Conservation (phyloP, 1,140 invertebrate genomes). For the Drosophila dunni region DNA sequence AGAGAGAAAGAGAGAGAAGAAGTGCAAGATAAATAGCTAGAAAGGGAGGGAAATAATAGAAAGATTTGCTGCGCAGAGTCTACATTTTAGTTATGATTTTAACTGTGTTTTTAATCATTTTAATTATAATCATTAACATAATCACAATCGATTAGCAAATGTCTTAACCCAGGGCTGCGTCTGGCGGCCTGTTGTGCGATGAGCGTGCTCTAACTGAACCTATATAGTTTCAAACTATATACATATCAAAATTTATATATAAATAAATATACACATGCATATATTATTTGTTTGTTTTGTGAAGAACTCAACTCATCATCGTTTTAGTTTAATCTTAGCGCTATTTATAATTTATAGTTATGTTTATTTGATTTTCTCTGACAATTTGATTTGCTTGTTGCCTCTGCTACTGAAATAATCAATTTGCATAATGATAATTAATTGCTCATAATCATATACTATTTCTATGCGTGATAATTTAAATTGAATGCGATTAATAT, state of each 20-base stretch:
- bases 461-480: not conserved
- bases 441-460: constrained; percentile 1
- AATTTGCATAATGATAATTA: not conserved
- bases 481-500: not conserved
- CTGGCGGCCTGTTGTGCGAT: constrained; percentile 48
- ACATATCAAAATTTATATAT: constrained; percentile 8
- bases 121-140: constrained; percentile 31
- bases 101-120: constrained; percentile 37
- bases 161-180: constrained; percentile 12
- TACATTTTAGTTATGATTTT: constrained; percentile 53
- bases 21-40: constrained; percentile 4
- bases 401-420: constrained; percentile 11
- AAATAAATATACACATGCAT: constrained; percentile 14
- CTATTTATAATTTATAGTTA: constrained; percentile 62
- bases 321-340: constrained; percentile 63
- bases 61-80: constrained; percentile 75
- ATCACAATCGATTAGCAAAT: constrained; percentile 33
- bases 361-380: constrained; percentile 56
- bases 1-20: constrained; percentile 3
- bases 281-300: constrained; percentile 36
- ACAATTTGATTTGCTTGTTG: constrained; percentile 30
- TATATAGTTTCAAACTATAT: constrained; percentile 25
- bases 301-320: constrained; percentile 13
- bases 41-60: constrained; percentile 3
- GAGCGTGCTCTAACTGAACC: constrained; percentile 69